Conservation (phyloP, 1,140 invertebrate species). For the Sycophaga agraensis region DNA sequence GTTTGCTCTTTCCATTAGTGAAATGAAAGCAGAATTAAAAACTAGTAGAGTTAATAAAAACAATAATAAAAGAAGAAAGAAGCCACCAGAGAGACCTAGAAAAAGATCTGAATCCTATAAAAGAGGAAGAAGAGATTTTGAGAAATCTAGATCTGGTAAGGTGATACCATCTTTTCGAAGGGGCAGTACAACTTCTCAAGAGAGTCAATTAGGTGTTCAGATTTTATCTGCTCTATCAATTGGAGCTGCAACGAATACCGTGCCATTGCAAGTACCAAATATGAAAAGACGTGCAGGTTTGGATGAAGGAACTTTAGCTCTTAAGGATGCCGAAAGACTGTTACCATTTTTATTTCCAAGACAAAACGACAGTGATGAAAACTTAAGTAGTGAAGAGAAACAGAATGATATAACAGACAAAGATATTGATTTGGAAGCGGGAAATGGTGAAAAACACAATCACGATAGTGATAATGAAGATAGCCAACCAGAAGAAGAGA, state of each 20-base stretch:
- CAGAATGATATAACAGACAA: constrained; percentile 57
- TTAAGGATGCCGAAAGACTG: constrained; percentile 58
- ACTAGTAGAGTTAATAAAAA: constrained; percentile 59
- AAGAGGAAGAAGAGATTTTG: constrained; percentile 41
- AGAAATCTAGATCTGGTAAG: constrained; percentile 51
- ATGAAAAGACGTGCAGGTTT: constrained; percentile 61
- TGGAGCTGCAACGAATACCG: constrained; percentile 54
- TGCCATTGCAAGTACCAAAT: constrained; percentile 54
- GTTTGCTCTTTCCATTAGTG: constrained; percentile 77
- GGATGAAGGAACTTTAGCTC: constrained; percentile 41
- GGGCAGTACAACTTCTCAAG: constrained; percentile 76
- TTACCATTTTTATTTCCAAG: constrained; percentile 59
- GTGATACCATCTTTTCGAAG: constrained; percentile 59
- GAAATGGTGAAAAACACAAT: constrained; percentile 38
- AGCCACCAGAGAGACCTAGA: constrained; percentile 26
- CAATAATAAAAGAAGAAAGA: constrained; percentile 33
- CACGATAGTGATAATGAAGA: constrained; percentile 56
- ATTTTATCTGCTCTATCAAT: constrained; percentile 57
- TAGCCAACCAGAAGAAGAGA: constrained; percentile 57
- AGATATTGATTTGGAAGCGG: constrained; percentile 59
- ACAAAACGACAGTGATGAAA: constrained; percentile 59
- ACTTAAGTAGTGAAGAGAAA: constrained; percentile 55
- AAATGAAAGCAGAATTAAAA: constrained; percentile 65
- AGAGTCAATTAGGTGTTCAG: constrained; percentile 71
- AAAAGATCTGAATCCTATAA: constrained; percentile 31